Percentiles rank a stretch among this genome's conserved stretches.
Evolutionary conservation across 1,140 invertebrate species (phyloP).

Genomic region (Bombus difficillimus): DNA sequence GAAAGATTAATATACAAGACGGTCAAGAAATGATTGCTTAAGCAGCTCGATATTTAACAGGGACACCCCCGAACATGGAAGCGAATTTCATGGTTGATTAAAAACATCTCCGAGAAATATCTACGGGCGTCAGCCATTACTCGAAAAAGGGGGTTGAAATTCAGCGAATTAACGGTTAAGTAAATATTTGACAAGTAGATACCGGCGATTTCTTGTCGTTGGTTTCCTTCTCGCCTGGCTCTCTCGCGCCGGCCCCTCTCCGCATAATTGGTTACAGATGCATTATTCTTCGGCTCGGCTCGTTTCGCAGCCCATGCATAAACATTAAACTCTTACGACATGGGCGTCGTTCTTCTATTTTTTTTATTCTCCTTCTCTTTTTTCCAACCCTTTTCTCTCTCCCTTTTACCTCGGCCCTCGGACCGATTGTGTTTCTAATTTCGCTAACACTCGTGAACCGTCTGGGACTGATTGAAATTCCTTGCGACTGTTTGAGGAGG

Average conservation of each 20-base stretch:
- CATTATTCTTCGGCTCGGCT: constrained; percentile 49
- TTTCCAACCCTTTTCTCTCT: not conserved
- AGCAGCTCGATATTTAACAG: not conserved
- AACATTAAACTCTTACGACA: constrained; percentile 51
- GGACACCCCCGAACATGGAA: not conserved
- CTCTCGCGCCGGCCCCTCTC: constrained; percentile 42
- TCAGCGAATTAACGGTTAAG: constrained; percentile 69
- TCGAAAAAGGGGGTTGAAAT: constrained; percentile 49
- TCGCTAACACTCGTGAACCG: constrained; percentile 41
- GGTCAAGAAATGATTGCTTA: no score
- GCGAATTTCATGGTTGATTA: constrained; percentile 51
- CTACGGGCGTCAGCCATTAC: constrained; percentile 12
- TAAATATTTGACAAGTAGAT: constrained; percentile 66
- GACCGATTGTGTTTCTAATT: constrained; percentile 54
- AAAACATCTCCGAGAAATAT: constrained; percentile 70
- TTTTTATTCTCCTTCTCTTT: not conserved
- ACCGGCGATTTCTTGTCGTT: constrained; percentile 5
- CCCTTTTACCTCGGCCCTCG: not conserved
- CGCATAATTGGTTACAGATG: constrained; percentile 54
- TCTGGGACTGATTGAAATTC: constrained; percentile 41
- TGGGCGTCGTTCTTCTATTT: constrained; percentile 4
- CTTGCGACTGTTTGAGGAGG: constrained; percentile 21
- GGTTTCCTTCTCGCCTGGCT: constrained; percentile 59
- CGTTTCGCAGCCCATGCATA: constrained; percentile 51
- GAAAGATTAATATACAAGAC: no score